These are phyloP conservation scores for Malurus leucopterus DNA, from an alignment of 2,797 vertebrate genomes.

Conservation along the genomic window DNA sequence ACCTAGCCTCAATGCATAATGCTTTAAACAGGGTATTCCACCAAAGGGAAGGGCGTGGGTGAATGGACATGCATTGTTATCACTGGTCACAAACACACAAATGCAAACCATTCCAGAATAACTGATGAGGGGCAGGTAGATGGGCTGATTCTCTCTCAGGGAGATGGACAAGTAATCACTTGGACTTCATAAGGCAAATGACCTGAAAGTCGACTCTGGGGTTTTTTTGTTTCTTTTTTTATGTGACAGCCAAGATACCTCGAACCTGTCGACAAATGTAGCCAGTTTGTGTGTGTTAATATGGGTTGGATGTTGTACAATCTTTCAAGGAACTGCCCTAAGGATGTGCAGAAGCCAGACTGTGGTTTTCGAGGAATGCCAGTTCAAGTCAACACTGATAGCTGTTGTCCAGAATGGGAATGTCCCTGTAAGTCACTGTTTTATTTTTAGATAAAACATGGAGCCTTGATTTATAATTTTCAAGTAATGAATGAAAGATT, in stretches of 20 bases:
- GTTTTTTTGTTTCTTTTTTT: not conserved
- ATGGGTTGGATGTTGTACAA: conserved; percentile 90
- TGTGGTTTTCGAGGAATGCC: conserved; percentile 93
- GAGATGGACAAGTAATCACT: rapidly evolving
- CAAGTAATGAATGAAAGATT: not conserved
- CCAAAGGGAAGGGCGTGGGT: not conserved
- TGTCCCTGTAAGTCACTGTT: conserved; percentile 86
- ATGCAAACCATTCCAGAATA: not conserved
- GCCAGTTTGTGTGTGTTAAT: conserved; percentile 91
- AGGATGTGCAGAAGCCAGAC: conserved; percentile 83
- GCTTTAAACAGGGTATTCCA: not conserved
- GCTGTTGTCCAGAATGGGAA: conserved; percentile 94
- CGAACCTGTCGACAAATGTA: conserved; percentile 88
- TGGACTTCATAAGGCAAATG: not conserved
- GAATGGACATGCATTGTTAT: not conserved
- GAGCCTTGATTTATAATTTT: not conserved
- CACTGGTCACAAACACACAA: not conserved
- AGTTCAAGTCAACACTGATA: conserved; percentile 87
- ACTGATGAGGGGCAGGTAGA: not conserved
- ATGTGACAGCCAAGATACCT: conserved; percentile 84
- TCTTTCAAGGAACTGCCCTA: conserved; percentile 89
- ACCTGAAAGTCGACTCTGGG: not conserved
- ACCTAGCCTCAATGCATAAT: not conserved
- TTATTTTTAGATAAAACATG: not conserved
- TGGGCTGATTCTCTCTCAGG: not conserved